A percentile compares a stretch with the other conserved stretches of the same genome.
phyloP scores from a whole-genome alignment of 2,888 invertebrate species.

The Eupithecia dodoneata region DNA sequence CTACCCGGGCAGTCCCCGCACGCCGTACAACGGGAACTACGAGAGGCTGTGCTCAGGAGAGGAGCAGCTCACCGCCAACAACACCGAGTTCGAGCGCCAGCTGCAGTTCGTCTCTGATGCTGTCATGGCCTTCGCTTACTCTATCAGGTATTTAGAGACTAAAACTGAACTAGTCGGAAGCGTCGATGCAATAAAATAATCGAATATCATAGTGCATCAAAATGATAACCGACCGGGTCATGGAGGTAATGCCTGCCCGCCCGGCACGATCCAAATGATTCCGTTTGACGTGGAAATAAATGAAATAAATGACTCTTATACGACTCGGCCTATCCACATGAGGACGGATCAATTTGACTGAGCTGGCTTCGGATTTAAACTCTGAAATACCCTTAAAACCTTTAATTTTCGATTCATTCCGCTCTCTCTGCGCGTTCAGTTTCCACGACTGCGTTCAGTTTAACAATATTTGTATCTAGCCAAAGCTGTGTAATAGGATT shows the following conservation, averaged over 20 bases:
- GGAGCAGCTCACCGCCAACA: constrained; percentile 89
- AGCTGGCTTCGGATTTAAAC: not conserved
- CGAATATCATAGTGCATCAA: not conserved
- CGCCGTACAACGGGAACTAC: constrained; percentile 92
- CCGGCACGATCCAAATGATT: not conserved
- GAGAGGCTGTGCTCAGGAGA: constrained; percentile 89
- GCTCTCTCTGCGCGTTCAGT: not conserved
- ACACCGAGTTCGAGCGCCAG: constrained; percentile 95
- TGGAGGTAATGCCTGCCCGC: not conserved
- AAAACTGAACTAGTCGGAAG: no score
- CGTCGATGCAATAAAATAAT: no score
- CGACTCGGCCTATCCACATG: not conserved
- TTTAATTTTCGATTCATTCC: not conserved
- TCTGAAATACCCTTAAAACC: not conserved
- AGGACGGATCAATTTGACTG: not conserved
- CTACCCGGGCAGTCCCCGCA: constrained; percentile 90
- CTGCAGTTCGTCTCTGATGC: constrained; percentile 98
- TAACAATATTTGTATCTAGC: not conserved
- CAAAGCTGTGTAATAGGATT: not conserved
- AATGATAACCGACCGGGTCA: not conserved
- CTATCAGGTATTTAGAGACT: constrained; percentile 86
- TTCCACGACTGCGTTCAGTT: not conserved
- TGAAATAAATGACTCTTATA: not conserved
- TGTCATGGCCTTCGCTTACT: constrained; percentile 97
- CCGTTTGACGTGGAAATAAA: not conserved